Evolutionary conservation across 2,113 vertebrate species (phyloP).

Genomic region (Thamnophis sirtalis): DNA sequence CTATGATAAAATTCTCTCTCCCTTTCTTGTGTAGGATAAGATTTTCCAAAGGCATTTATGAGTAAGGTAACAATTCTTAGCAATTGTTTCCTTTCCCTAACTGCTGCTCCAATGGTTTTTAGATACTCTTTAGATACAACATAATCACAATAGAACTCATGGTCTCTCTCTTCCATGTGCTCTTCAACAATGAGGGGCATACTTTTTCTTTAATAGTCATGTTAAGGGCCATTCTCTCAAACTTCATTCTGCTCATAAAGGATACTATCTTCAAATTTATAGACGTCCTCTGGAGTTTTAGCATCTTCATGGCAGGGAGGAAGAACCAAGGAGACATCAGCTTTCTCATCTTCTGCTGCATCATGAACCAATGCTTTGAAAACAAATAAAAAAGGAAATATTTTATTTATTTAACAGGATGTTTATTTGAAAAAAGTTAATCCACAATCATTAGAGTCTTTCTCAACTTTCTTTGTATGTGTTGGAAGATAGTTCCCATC

Average conservation of each 20-base stretch:
- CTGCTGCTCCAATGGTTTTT: background rate
- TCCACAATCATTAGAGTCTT: background rate
- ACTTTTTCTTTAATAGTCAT: background rate
- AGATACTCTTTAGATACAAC: background rate
- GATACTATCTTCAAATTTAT: constrained; percentile 89
- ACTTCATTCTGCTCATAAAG: constrained; percentile 48
- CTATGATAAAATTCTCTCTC: background rate
- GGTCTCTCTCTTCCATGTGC: background rate
- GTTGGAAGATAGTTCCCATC: background rate
- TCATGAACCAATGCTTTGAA: constrained; percentile 79
- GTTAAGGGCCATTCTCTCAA: background rate
- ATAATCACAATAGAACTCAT: accelerated
- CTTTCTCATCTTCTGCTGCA: constrained; percentile 63
- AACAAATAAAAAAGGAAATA: background rate
- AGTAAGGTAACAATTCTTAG: background rate
- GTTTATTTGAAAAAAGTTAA: background rate
- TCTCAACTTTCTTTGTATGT: background rate
- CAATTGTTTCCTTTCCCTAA: background rate
- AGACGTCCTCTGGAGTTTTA: constrained; percentile 75
- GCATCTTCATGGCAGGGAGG: constrained; percentile 78
- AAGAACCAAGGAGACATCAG: constrained; percentile 68
- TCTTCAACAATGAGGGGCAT: background rate
- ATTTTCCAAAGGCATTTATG: background rate
- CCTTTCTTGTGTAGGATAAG: background rate
- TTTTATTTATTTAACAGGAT: background rate